Conservation (phyloP, 2,797 vertebrate genomes). For the Notoglanidium macrostoma region DNA sequence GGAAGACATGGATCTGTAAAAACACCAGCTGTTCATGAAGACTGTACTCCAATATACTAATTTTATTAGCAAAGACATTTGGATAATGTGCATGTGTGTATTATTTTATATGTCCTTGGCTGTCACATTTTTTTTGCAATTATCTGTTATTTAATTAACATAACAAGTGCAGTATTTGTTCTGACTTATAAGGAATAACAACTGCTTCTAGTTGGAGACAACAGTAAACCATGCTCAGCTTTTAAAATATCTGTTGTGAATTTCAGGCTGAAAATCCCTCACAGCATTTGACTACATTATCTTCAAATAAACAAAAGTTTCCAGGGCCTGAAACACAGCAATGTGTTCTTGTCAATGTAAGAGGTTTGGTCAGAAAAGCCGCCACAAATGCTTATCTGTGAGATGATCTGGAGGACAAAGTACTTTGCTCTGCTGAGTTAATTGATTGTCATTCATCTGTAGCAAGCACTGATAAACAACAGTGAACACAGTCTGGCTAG, state of each 20-base stretch:
- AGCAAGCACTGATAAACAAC: slow-evolving; percentile 44
- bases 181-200: background rate
- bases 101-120: background rate
- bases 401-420: slow-evolving; percentile 39
- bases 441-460: slow-evolving; percentile 52
- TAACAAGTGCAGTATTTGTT: background rate
- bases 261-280: background rate
- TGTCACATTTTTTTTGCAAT: background rate
- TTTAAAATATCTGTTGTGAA: background rate
- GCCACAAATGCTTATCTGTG: slow-evolving; percentile 40
- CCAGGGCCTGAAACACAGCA: background rate
- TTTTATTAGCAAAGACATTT: slow-evolving; percentile 33
- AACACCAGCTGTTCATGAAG: slow-evolving; percentile 37
- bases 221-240: background rate
- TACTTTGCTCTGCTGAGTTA: slow-evolving; percentile 47
- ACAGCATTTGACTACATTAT: background rate
- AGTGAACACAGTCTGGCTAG: slow-evolving; percentile 25
- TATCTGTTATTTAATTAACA: slow-evolving; percentile 13
- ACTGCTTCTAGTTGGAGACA: background rate
- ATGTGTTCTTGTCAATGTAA: background rate
- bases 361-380: slow-evolving; percentile 25
- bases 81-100: background rate
- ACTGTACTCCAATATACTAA: slow-evolving; percentile 38
- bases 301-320: slow-evolving; percentile 3
- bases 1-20: slow-evolving; percentile 48